These are phyloP conservation scores for Mnemiopsis leidyi DNA, from an alignment of 37 sponge, comb jelly and placozoan species.

Conservation along the genomic window DNA sequence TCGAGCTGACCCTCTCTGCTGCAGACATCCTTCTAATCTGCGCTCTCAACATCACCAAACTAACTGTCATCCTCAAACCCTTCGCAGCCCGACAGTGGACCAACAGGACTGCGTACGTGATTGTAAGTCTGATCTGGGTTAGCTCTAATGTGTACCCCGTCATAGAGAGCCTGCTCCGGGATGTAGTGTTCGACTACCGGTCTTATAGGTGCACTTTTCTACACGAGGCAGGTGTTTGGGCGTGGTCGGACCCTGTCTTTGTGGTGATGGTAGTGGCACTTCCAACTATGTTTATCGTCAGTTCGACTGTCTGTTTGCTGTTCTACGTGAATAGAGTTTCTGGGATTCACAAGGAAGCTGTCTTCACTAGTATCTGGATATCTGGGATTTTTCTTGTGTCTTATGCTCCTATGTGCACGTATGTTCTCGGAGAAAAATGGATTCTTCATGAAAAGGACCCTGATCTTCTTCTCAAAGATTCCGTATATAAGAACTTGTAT, in stretches of 20 bases:
- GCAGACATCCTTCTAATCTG: background rate
- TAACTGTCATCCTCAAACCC: background rate
- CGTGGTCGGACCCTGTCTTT: background rate
- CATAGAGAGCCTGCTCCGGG: background rate
- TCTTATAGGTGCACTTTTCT: background rate
- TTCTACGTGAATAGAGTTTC: background rate
- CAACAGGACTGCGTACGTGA: background rate
- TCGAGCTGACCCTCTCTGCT: background rate
- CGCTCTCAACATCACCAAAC: conserved; percentile 17
- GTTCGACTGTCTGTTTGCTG: background rate
- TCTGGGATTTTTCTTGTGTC: background rate
- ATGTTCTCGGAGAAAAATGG: background rate
- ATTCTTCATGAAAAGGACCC: background rate
- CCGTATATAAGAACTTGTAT: background rate
- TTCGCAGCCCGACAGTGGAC: conserved; percentile 18
- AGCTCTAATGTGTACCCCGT: background rate
- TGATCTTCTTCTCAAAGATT: background rate
- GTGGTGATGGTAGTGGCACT: background rate
- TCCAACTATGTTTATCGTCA: background rate
- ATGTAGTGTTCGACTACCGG: background rate
- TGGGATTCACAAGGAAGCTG: background rate
- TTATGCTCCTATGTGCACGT: background rate
- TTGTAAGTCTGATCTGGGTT: background rate
- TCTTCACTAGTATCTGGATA: background rate
- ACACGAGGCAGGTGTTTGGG: background rate